Percentiles rank a stretch among this genome's conserved stretches.
Evolutionary conservation across 1,140 invertebrate species (phyloP).

Genomic region (Ceratina calcarata): DNA sequence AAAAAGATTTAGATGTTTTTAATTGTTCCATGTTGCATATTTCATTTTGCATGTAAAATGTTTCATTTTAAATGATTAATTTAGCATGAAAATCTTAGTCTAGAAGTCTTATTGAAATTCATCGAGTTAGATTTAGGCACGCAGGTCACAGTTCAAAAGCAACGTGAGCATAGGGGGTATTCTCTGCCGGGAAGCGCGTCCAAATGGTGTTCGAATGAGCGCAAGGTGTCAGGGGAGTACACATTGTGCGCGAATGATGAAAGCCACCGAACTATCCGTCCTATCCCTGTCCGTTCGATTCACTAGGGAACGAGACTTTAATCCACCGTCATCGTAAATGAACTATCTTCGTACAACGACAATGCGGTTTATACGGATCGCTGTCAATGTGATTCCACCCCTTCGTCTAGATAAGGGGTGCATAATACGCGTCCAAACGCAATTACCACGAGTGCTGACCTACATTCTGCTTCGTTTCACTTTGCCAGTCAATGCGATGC

Average conservation of each 20-base stretch:
- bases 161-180: background rate
- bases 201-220: conserved; percentile 31
- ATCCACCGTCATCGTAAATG: conserved; percentile 54
- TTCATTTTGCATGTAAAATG: too few relatives aligned
- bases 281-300: background rate
- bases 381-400: conserved; percentile 28
- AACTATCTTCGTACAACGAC: conserved; percentile 46
- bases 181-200: conserved; percentile 1
- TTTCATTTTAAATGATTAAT: too few relatives aligned
- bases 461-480: conserved; percentile 50
- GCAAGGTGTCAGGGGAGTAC: conserved; percentile 35
- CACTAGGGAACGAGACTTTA: conserved; percentile 44
- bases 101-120: too few relatives aligned
- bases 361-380: conserved; percentile 25
- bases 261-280: conserved; percentile 22
- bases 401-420: conserved; percentile 22
- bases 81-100: too few relatives aligned
- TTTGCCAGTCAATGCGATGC: conserved; percentile 24
- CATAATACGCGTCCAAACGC: conserved; percentile 32
- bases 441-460: conserved; percentile 53
- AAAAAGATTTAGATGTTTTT: too few relatives aligned
- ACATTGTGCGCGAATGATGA: conserved; percentile 41
- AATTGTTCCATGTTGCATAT: too few relatives aligned
- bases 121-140: too few relatives aligned
- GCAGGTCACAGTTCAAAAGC: too few relatives aligned